These are phyloP conservation scores for Drosophila quasianomalipes DNA, from an alignment of 2,888 invertebrate species.

Conservation along the genomic window DNA sequence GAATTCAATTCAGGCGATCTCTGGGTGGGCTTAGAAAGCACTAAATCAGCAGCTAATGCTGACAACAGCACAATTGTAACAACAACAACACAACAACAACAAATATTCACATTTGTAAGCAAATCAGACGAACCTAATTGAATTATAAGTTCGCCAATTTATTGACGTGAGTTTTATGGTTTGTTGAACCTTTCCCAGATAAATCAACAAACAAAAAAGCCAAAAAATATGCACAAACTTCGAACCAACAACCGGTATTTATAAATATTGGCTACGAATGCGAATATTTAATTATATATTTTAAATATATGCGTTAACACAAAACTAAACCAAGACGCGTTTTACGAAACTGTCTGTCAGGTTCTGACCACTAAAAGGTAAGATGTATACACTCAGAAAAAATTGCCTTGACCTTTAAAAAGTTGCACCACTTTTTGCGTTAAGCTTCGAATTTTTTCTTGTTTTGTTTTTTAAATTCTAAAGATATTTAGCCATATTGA, in stretches of 20 bases:
- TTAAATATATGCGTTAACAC: conserved; percentile 18
- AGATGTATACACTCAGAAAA: conserved; percentile 23
- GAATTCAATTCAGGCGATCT: conserved; percentile 8
- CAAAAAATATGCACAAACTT: conserved; percentile 2
- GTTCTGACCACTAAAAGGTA: conserved; percentile 34
- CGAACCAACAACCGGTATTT: conserved; percentile 50
- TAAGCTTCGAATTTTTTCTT: too few species aligned
- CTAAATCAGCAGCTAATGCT: conserved; percentile 6
- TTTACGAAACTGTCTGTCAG: conserved; percentile 12
- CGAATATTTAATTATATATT: conserved; percentile 39
- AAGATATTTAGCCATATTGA: not conserved
- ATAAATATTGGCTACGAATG: conserved; percentile 27
- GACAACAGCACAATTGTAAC: not conserved
- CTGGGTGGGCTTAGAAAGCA: conserved; percentile 47
- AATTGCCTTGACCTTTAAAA: accelerated
- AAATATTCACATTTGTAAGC: conserved; percentile 49
- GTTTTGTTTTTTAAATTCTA: not conserved
- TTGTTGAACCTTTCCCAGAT: conserved; percentile 64
- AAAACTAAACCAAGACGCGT: conserved; percentile 8
- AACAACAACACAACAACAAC: conserved; percentile 10
- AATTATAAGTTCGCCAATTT: conserved; percentile 28
- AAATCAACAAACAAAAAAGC: conserved; percentile 3
- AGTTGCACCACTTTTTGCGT: not conserved
- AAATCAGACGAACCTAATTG: conserved; percentile 11
- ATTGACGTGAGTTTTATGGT: conserved; percentile 41